Evolutionary conservation across 1,140 invertebrate genomes (phyloP).

Genomic region (Calephelis virginiensis): DNA sequence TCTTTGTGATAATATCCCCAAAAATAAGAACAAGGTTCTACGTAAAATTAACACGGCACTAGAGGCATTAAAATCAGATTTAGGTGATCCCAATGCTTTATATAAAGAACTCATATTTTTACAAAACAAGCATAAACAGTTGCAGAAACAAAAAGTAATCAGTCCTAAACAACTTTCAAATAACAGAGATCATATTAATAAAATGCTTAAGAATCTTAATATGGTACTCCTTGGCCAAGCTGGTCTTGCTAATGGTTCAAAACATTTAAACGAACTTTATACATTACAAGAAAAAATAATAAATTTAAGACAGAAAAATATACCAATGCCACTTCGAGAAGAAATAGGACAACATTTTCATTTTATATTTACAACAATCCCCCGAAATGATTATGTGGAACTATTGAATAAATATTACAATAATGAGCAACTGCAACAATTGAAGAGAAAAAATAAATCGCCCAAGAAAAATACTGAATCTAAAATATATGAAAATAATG

Average conservation of each 20-base stretch:
- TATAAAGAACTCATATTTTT: slow-evolving; percentile 58
- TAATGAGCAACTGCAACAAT: slow-evolving; percentile 27
- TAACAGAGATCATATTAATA: slow-evolving; percentile 61
- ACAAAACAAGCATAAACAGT: slow-evolving; percentile 64
- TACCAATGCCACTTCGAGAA: slow-evolving; percentile 57
- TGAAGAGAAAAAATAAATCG: slow-evolving; percentile 37
- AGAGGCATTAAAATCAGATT: slow-evolving; percentile 51
- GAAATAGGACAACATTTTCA: slow-evolving; percentile 76
- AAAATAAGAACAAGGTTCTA: slow-evolving; percentile 52
- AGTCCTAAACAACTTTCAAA: slow-evolving; percentile 70
- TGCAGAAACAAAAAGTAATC: slow-evolving; percentile 66
- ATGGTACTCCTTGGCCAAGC: slow-evolving; percentile 79
- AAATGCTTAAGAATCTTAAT: slow-evolving; percentile 69
- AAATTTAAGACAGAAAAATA: slow-evolving; percentile 59
- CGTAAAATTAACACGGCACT: slow-evolving; percentile 54
- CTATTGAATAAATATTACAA: slow-evolving; percentile 64
- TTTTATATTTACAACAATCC: slow-evolving; percentile 67
- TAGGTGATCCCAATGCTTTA: slow-evolving; percentile 59
- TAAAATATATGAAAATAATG: not conserved
- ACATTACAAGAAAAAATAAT: slow-evolving; percentile 62
- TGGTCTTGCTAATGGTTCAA: slow-evolving; percentile 72
- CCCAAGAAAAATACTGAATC: not conserved
- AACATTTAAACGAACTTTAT: slow-evolving; percentile 69
- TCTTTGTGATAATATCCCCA: slow-evolving; percentile 55
- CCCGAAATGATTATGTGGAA: slow-evolving; percentile 70